Percentiles rank a stretch among this genome's conserved stretches.
Conservation (phyloP, 1,140 invertebrate genomes). For the Helicorthomorpha holstii region DNA sequence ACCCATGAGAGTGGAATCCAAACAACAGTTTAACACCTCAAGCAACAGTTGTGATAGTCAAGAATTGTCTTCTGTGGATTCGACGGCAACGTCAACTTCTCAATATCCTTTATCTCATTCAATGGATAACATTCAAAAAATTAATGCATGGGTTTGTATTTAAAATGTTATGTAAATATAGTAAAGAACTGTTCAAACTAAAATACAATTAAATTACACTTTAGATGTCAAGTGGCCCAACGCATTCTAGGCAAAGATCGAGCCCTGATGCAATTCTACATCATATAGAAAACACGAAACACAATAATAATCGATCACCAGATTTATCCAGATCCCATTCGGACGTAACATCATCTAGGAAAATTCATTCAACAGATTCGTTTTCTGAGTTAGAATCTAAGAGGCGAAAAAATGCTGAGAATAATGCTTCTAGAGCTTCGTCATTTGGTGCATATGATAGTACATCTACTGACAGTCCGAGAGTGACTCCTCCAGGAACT, state of each 20-base stretch:
- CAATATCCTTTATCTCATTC: slow-evolving; percentile 22
- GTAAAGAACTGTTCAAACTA: not conserved
- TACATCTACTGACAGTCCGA: slow-evolving; percentile 12
- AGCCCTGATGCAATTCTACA: slow-evolving; percentile 14
- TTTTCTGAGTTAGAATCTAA: not conserved
- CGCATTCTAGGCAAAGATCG: slow-evolving; percentile 15
- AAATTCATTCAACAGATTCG: not conserved
- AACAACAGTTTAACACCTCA: not conserved
- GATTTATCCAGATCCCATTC: slow-evolving; percentile 8
- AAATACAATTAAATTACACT: not conserved
- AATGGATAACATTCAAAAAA: slow-evolving; percentile 7
- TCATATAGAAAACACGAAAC: slow-evolving; percentile 7
- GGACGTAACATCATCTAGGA: not conserved
- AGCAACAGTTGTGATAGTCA: not conserved
- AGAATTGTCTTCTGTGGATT: slow-evolving; percentile 5
- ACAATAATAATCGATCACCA: not conserved
- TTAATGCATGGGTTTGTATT: not conserved
- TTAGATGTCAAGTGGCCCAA: not conserved
- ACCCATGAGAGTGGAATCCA: not conserved
- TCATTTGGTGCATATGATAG: slow-evolving; percentile 7
- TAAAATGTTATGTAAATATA: not conserved
- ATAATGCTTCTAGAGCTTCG: slow-evolving; percentile 1
- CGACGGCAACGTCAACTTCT: slow-evolving; percentile 13
- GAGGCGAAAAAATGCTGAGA: not conserved
- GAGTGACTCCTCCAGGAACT: slow-evolving; percentile 57